Conservation (phyloP, 2,113 vertebrate species). For the Xenopus laevis region DNA sequence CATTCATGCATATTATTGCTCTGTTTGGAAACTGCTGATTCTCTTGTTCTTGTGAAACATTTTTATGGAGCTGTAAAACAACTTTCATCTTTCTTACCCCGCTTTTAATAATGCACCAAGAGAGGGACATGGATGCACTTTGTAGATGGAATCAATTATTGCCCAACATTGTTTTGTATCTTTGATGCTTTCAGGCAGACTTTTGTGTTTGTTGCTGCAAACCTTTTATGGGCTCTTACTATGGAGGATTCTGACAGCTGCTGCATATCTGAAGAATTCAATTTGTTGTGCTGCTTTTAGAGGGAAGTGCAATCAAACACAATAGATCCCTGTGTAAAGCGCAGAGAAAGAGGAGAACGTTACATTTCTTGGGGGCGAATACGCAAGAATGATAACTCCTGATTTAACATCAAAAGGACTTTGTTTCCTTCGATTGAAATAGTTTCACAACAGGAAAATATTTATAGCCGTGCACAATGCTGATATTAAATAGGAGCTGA, state of each 20-base stretch:
- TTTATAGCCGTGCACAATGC: neutral
- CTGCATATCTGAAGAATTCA: conserved; percentile 33
- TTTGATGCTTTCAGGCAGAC: conserved; percentile 35
- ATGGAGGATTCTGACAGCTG: conserved; percentile 33
- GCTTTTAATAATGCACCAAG: neutral
- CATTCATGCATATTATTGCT: too few relatives aligned
- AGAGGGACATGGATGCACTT: neutral
- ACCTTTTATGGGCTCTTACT: conserved; percentile 31
- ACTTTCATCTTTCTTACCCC: too few relatives aligned
- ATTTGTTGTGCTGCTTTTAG: conserved; percentile 43
- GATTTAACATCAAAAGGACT: conserved; percentile 15
- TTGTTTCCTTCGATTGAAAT: conserved; percentile 15
- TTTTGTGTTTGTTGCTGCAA: conserved; percentile 25
- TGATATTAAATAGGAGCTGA: too few relatives aligned
- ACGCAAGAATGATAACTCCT: conserved; percentile 27
- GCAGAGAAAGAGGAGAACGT: neutral
- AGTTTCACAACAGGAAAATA: conserved; percentile 30
- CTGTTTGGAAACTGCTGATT: too few relatives aligned
- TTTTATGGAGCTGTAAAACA: too few relatives aligned
- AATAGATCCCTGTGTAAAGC: conserved; percentile 24
- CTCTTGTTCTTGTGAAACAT: too few relatives aligned
- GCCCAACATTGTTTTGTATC: conserved; percentile 19
- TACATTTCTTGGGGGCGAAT: conserved; percentile 5
- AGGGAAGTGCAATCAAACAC: conserved; percentile 34
- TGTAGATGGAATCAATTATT: conserved; percentile 39